Evolutionary conservation across 2,888 invertebrate genomes (phyloP).

Genomic region (Caenorhabditis sulstoni): DNA sequence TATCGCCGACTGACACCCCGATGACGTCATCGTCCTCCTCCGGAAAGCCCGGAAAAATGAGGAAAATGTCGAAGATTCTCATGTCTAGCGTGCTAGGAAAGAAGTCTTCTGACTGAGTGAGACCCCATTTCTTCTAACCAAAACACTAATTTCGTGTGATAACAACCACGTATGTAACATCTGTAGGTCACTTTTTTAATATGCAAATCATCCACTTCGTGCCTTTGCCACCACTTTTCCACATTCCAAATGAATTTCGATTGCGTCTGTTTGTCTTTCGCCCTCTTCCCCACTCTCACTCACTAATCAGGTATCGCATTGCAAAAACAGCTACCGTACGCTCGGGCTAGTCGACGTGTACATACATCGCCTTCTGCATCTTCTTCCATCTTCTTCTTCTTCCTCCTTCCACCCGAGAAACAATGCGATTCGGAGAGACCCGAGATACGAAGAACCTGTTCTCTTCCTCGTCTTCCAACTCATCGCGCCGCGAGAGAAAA

Average conservation of each 20-base stretch:
- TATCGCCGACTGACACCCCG: conserved; percentile 34
- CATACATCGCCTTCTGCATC: conserved; percentile 4
- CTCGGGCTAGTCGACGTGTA: conserved; percentile 28
- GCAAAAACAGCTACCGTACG: conserved; percentile 14
- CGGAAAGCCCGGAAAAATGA: conserved; percentile 1
- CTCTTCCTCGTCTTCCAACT: conserved; percentile 48
- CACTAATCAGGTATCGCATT: neutral
- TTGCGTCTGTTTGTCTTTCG: neutral
- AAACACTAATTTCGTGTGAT: conserved; percentile 17
- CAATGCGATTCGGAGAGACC: conserved; percentile 11
- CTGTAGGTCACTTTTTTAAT: too few relatives aligned
- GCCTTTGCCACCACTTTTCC: too few relatives aligned
- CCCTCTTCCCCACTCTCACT: neutral
- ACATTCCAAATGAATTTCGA: too few relatives aligned
- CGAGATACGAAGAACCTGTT: conserved; percentile 30
- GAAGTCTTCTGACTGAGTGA: conserved; percentile 5
- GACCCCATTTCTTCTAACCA: neutral
- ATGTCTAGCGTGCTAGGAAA: conserved; percentile 32
- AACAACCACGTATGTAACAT: neutral
- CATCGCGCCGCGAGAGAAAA: conserved; percentile 21
- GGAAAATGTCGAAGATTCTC: conserved; percentile 52
- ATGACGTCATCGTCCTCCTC: neutral
- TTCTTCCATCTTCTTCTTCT: conserved; percentile 16
- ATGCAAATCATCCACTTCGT: too few relatives aligned
- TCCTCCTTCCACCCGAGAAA: conserved; percentile 20